Evolutionary conservation across 2,888 invertebrate genomes (phyloP).

Genomic region (Temnothorax rugatulus): DNA sequence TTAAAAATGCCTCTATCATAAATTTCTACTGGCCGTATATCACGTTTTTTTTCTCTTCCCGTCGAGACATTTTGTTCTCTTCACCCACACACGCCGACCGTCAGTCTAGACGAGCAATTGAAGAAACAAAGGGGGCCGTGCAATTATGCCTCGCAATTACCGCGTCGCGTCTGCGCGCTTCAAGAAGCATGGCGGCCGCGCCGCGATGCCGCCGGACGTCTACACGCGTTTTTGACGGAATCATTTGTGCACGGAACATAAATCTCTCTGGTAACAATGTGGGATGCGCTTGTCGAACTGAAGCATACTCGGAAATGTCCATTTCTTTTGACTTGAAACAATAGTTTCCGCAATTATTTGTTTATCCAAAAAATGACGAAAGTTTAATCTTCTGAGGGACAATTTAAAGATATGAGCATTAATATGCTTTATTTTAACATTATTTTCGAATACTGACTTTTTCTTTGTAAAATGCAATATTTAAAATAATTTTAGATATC

Average conservation of each 20-base stretch:
- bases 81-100: slow-evolving; percentile 43
- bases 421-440: neutral
- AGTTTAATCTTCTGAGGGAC: neutral
- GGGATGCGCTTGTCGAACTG: slow-evolving; percentile 24
- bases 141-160: slow-evolving; percentile 84
- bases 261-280: slow-evolving; percentile 52
- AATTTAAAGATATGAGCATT: neutral
- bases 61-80: slow-evolving; percentile 35
- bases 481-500: slow-evolving; percentile 1
- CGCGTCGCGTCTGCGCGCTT: slow-evolving; percentile 68
- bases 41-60: slow-evolving; percentile 67
- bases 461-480: neutral
- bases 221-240: slow-evolving; percentile 81
- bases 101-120: slow-evolving; percentile 83
- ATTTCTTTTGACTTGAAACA: neutral
- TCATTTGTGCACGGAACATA: slow-evolving; percentile 74
- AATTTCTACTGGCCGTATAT: slow-evolving; percentile 61
- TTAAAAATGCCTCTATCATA: slow-evolving; percentile 79
- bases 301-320: slow-evolving; percentile 43
- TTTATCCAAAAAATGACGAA: neutral
- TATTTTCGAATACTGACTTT: neutral
- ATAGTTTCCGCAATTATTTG: neutral
- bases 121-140: slow-evolving; percentile 84
- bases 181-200: slow-evolving; percentile 77
- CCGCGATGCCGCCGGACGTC: slow-evolving; percentile 64